Evolutionary conservation across 2,888 invertebrate species (phyloP), one percentile per base, ranked within the genome.

Genomic region (Apocheima hispidaria): DNA sequence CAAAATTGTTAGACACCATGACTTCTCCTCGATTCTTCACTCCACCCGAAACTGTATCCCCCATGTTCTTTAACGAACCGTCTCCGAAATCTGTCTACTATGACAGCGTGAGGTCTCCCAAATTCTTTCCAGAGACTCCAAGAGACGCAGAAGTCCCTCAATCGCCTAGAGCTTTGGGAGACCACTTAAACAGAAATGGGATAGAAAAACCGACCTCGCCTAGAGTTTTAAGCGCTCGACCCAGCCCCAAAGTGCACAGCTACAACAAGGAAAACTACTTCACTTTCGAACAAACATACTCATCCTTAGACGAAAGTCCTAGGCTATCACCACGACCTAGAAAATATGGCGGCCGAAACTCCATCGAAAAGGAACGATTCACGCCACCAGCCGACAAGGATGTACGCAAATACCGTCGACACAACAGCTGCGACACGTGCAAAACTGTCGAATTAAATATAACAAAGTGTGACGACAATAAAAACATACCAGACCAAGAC

Each of bases 261-360:
- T 83, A 79, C 53, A 92, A 92, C 66, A 92, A 92, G 67, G 92
- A 92, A 59, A 92, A 92, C 65, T 92, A 89, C 64, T 92, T 92
- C 44, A 91, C 88, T 0, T 92, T 92, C 63, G 92, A 92, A 41
- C 84, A 81, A 36, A 30, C 38, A 0, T 55, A 60, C 33, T 20
- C 56, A 14, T 79, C 80, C 0, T 71, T 73, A 4, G 83, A 85
- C 57, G 90, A 87, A 9, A 77, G 74, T 0, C 63, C 79, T 0
- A 82, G 79, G 66, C 67, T 83, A 18, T 84, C 86, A 0, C 82
- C 87, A 0, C 78, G 86, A 58, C 91, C 90, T 0, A 85, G 79
- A 66, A 84, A 86, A 52, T 92, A 92, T 50, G 86, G 84, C 0
- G 92, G 91, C 1, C 83, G 90, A 53, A 92, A 92, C 68, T 92